These are phyloP conservation scores for Odontocerum albicorne DNA, from an alignment of 2,888 invertebrate species.

Conservation along the genomic window DNA sequence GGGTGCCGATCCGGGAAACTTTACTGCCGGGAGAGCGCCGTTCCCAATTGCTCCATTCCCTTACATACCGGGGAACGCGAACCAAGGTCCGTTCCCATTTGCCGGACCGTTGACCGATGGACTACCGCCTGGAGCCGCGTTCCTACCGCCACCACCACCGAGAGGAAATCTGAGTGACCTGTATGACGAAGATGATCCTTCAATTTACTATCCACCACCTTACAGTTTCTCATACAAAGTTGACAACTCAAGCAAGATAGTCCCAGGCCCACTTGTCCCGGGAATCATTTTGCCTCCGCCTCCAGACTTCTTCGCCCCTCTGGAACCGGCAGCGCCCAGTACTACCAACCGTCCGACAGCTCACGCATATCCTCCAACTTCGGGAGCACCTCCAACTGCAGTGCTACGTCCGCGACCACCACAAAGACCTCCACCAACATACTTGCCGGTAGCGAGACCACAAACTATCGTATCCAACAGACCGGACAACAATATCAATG, in stretches of 20 bases:
- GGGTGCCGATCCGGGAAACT: slow-evolving; percentile 66
- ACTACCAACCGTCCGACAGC: slow-evolving; percentile 39
- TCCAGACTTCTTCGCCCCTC: slow-evolving; percentile 79
- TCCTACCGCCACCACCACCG: slow-evolving; percentile 63
- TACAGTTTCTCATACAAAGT: slow-evolving; percentile 84
- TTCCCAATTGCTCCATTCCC: slow-evolving; percentile 64
- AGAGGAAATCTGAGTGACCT: slow-evolving; percentile 75
- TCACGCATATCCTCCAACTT: slow-evolving; percentile 40
- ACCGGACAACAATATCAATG: slow-evolving; percentile 29
- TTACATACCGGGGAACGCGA: slow-evolving; percentile 60
- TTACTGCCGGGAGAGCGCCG: slow-evolving; percentile 67
- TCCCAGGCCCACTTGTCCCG: slow-evolving; percentile 84
- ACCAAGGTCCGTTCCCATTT: slow-evolving; percentile 53
- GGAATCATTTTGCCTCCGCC: slow-evolving; percentile 88
- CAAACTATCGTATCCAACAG: slow-evolving; percentile 19
- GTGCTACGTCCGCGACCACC: slow-evolving; percentile 44
- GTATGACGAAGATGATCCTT: slow-evolving; percentile 89
- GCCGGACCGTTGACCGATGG: slow-evolving; percentile 41
- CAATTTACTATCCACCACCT: slow-evolving; percentile 88
- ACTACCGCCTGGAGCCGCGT: slow-evolving; percentile 52
- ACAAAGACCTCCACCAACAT: slow-evolving; percentile 24
- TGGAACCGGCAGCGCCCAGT: slow-evolving; percentile 56
- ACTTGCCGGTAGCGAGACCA: slow-evolving; percentile 24
- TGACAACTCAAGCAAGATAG: slow-evolving; percentile 73
- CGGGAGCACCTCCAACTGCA: slow-evolving; percentile 47